Base-by-base conservation (phyloP, 37 sponge, comb jelly and placozoan genomes). In the Agelas oroides region DNA sequence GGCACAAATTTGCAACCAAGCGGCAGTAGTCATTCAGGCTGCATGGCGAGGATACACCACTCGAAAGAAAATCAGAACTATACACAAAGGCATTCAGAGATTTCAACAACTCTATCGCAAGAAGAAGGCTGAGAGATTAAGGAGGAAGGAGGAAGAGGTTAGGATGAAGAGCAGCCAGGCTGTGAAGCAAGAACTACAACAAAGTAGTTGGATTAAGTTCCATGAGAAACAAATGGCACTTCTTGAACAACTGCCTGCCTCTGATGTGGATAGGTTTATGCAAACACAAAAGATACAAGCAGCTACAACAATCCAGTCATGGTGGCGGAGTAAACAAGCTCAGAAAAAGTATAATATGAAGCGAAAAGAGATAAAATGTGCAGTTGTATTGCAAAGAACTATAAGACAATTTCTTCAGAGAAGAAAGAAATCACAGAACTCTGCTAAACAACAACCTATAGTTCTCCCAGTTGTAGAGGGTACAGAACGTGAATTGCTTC, bases 21-120 rank as follows among this genome's bases (percentile, higher is more conserved):
- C 93, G 30, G 93, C 93, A 38, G 58, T 64, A 1, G 46, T 85
- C 27, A 92, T 92, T 38, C 93, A 92, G 41, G 85, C 89, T 53
- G 27, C 56, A 14, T 92, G 93, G 93, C 78, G 81, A 41, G 93
- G 89, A 0, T 84, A 88, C 53, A 14, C 52, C 39, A 31, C 82
- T 24, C 61, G 92, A 21, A 86, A 73, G 58, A 86, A 55, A 77
- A 20, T 92, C n/a, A 30, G 59, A 33, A 41, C 38, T 19, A 33
- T 73, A 27, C 41, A 77, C 23, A 60, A 57, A 55, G 92, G 92
- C 11, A 78, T 92, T 46, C 28, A 33, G 20, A 83, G 32, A 25
- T 92, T 92, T 57, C 92, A 92, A 74, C 77, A 72, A 53, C 35
- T 92, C 1, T 84, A 79, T 74, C 53, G 85, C 25, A 55, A 28